Evolutionary conservation across 92 coral and sea anemone genomes (phyloP).

Genomic region (Zoanthus gigantus): DNA sequence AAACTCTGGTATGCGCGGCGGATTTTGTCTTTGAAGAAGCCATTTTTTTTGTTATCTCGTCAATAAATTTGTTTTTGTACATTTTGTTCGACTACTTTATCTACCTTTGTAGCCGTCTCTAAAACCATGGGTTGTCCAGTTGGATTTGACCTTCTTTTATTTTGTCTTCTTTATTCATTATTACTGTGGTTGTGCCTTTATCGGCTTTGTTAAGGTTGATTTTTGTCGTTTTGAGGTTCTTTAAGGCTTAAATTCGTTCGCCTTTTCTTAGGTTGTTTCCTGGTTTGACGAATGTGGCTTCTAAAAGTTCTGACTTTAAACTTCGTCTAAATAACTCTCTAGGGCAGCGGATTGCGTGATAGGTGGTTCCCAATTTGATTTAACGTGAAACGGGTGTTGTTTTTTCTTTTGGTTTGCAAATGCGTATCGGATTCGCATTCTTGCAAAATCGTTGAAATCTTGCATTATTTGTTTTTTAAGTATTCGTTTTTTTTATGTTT

Average conservation of each 20-base stretch:
- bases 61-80: background rate
- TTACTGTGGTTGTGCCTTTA: background rate
- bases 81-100: background rate
- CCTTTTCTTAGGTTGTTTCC: constrained; percentile 12
- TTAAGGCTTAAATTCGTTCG: constrained; percentile 5
- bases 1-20: background rate
- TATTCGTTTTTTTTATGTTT: background rate
- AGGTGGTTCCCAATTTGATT: no score
- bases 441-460: background rate
- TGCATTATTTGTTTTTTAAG: background rate
- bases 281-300: no score
- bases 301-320: background rate
- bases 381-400: no score
- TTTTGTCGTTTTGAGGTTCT: background rate
- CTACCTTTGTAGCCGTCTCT: background rate
- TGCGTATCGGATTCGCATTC: background rate
- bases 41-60: background rate
- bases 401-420: no score
- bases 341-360: no score
- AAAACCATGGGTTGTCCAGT: background rate
- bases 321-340: constrained; percentile 4
- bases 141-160: background rate
- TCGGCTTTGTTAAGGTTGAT: background rate
- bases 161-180: no score
- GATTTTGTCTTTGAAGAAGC: background rate